These are phyloP conservation scores for Drosophila lowei DNA, from an alignment of 1,140 invertebrate species.

Conservation along the genomic window DNA sequence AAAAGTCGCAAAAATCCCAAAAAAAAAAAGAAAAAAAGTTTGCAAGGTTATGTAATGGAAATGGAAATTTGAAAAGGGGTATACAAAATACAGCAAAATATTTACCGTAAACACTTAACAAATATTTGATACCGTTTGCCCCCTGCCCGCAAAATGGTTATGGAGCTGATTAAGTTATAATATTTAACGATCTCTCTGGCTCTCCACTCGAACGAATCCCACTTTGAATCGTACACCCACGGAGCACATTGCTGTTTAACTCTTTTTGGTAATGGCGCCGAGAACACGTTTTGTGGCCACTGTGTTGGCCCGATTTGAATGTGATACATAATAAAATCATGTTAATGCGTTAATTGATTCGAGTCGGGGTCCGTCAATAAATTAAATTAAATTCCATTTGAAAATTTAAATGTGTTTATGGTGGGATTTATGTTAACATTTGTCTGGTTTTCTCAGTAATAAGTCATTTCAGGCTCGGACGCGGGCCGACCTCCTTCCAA, in stretches of 20 bases:
- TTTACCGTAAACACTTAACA: slow-evolving; percentile 52
- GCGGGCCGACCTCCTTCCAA: too few relatives aligned
- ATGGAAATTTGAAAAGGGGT: too few relatives aligned
- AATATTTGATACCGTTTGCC: slow-evolving; percentile 42
- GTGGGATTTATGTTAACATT: too few relatives aligned
- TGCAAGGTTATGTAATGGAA: slow-evolving; percentile 33
- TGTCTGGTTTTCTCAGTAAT: too few relatives aligned
- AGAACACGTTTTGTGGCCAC: slow-evolving; percentile 43
- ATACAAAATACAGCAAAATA: slow-evolving; percentile 30
- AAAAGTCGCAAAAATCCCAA: slow-evolving; percentile 24
- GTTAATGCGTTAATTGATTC: slow-evolving; percentile 55
- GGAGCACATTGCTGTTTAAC: slow-evolving; percentile 14
- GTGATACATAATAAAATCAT: slow-evolving; percentile 52
- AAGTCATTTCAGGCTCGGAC: too few relatives aligned
- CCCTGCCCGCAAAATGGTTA: background rate
- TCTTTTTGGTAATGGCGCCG: slow-evolving; percentile 53
- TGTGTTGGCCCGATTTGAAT: slow-evolving; percentile 39
- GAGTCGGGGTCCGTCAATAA: slow-evolving; percentile 29
- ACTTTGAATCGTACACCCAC: slow-evolving; percentile 38
- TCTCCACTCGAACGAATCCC: slow-evolving; percentile 14
- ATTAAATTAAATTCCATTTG: slow-evolving; percentile 1
- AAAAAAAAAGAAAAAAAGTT: slow-evolving; percentile 25
- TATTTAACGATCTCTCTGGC: slow-evolving; percentile 27
- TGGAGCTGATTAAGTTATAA: slow-evolving; percentile 53
- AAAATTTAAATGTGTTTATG: slow-evolving; percentile 27